Base-by-base conservation (phyloP, 92 coral and sea anemone genomes). In the Pocillopora grandis region DNA sequence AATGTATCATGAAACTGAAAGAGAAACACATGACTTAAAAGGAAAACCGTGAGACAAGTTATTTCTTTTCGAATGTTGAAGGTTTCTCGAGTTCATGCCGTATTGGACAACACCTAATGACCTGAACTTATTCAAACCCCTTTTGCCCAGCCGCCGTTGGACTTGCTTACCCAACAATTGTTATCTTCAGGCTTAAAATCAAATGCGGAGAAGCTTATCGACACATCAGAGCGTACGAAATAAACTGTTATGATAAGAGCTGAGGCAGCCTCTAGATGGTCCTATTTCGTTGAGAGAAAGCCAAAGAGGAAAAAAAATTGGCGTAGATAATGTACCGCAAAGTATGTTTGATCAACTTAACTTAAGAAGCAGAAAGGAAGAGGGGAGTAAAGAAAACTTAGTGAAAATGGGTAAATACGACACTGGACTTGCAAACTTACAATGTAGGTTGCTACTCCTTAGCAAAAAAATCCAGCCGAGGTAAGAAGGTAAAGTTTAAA, bases 121-220 rank as follows among this genome's bases (percentile, higher is more conserved):
- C 75, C 75, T 55, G 75, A 70, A 68, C 16, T 68, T 33, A 48
- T 35, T 15, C 73, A 37, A 36, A 42, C 5, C 16, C 14, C 77
- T 59, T 18, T 57, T 81, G 77, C 71, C 37, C 36, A 68, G 20
- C 75, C 62, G 66, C 84, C 57, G 20, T 55, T 37, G 19, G 8
- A 18, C 58, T 79, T 67, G 23, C 63, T 31, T 21, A 64, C 66
- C 27, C 70, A 59, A 21, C 59, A 12, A 33, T 57, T 59, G 69
- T 70, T 81, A 81, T 70, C 85, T 81, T 5, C 13, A 37, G 21
- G 48, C 48, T 10, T 72, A 62, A 81, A 81, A 81, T 81, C 49
- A 81, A 81, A 70, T 59, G 10, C 69, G 58, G 68, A 71, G 8
- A 58, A 71, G 69, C 85, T 81, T 81, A 81, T 81, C 85, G 75